Base-by-base conservation (phyloP, 1,140 invertebrate species). In the Asbolus verrucosus region DNA sequence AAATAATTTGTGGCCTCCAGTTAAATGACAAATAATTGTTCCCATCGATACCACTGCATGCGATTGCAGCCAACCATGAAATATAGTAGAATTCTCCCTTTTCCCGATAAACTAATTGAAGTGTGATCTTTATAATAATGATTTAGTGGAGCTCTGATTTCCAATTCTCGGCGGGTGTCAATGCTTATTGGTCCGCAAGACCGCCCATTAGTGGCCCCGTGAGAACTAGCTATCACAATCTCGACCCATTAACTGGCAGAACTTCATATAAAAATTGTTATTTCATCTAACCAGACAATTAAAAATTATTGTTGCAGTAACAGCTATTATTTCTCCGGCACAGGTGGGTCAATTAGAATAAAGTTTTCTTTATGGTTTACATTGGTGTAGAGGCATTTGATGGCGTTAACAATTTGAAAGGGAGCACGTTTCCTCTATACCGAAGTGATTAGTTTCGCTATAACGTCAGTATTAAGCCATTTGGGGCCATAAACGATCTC, bases 41-140 rank as follows among this genome's bases (percentile, higher is more conserved):
- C 46, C 30, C 46, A 59, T 67, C 66, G 16, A 15, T 59, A 54
- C 60, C 43, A 38, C 19, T 67, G 24, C 38, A 24, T n/a, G n/a
- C 30, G 36, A 18, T 6, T 21, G 11, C 15, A 67, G 18, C 38
- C 46, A 67, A 18, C 30, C 66, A 67, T 38, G 24, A 50, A 67
- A 60, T 67, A 36, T 59, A 11, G 27, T 60, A 36, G 15, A 67
- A 59, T 59, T 67, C 66, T 67, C 30, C 66, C 66, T 50, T 67
- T 67, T 67, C 41, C 62, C 54, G 31, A 50, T 63, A 69, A 63
- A 69, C 59, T 69, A 69, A 69, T 69, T 69, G 67, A 69, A 69
- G 67, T 69, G 67, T 69, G 67, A 69, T 69, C 67, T 69, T 50
- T 67, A 59, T 67, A 67, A 39, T 39, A 39, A 50, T 46, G 66